phyloP scores from a whole-genome alignment of 1,140 invertebrate genomes.

The Caerostris extrusa region DNA sequence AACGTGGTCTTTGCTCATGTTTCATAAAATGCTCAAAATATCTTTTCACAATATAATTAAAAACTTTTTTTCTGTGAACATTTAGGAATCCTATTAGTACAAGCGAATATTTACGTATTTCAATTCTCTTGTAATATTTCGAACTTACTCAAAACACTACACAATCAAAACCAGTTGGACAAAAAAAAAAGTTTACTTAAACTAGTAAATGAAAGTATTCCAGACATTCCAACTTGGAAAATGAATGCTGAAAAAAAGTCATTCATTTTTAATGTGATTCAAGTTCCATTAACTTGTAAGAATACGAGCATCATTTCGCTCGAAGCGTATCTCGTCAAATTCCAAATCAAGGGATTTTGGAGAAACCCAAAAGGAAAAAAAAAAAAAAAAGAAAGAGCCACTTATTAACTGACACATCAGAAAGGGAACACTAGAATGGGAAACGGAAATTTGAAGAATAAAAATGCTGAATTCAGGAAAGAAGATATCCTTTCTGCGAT shows the following conservation, averaged over 20 bases:
- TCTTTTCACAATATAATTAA: too few species aligned
- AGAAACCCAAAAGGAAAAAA: background rate
- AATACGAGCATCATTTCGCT: conserved; percentile 1
- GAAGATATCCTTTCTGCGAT: background rate
- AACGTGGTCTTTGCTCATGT: too few species aligned
- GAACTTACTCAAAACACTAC: background rate
- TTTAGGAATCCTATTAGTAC: too few species aligned
- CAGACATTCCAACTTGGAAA: background rate
- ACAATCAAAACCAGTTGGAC: background rate
- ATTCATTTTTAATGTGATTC: conserved; percentile 28
- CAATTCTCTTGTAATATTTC: background rate
- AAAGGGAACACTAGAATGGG: background rate
- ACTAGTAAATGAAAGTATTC: background rate
- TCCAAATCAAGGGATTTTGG: background rate
- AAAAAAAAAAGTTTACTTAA: background rate
- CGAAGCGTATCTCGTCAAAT: background rate
- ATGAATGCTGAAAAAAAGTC: background rate
- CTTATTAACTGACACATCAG: background rate
- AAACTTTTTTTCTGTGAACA: too few species aligned
- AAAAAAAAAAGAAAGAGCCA: background rate
- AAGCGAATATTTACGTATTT: background rate
- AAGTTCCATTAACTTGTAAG: conserved; percentile 17
- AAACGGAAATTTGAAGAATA: background rate
- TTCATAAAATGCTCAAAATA: too few species aligned
- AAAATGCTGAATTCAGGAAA: background rate